These are phyloP conservation scores for Leptopilina drosophilae DNA, from an alignment of 2,888 invertebrate genomes.

Conservation along the genomic window DNA sequence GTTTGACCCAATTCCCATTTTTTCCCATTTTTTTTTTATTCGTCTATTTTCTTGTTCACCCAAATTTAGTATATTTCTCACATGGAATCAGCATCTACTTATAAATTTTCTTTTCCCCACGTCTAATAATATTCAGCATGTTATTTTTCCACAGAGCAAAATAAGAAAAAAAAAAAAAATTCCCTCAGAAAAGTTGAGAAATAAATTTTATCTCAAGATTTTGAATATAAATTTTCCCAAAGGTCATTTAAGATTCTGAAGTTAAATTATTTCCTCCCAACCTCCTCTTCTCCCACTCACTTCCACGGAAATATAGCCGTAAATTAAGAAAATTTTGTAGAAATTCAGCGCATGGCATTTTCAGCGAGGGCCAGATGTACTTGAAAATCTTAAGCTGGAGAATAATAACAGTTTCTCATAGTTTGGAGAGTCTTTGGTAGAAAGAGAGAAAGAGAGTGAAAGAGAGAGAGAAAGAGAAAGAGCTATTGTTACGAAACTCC, in stretches of 20 bases:
- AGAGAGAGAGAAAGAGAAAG: not conserved
- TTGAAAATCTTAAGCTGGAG: conserved; percentile 34
- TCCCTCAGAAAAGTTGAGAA: conserved; percentile 39
- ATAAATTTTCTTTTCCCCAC: not conserved
- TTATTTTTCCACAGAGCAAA: too few species aligned
- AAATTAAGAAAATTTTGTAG: conserved; percentile 37
- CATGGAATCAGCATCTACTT: too few species aligned
- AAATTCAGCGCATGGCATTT: conserved; percentile 3
- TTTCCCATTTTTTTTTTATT: too few species aligned
- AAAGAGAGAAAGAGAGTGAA: not conserved
- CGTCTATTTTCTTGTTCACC: too few species aligned
- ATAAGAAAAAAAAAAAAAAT: conserved; percentile 37
- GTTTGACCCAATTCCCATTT: too few species aligned
- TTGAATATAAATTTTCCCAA: conserved; percentile 40
- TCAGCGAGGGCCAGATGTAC: conserved; percentile 29
- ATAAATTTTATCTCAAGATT: conserved; percentile 42
- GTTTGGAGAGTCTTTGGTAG: conserved; percentile 7
- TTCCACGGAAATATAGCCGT: not conserved
- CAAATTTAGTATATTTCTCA: too few species aligned
- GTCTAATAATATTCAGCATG: too few species aligned
- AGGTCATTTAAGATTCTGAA: not conserved
- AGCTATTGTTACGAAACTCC: conserved; percentile 37
- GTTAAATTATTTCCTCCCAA: conserved; percentile 1
- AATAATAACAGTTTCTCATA: conserved; percentile 34
- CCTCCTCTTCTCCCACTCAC: too few species aligned